Evolutionary conservation across 2,113 vertebrate genomes (phyloP), one percentile per base, ranked within the genome.

Genomic region (Barbus barbus): DNA sequence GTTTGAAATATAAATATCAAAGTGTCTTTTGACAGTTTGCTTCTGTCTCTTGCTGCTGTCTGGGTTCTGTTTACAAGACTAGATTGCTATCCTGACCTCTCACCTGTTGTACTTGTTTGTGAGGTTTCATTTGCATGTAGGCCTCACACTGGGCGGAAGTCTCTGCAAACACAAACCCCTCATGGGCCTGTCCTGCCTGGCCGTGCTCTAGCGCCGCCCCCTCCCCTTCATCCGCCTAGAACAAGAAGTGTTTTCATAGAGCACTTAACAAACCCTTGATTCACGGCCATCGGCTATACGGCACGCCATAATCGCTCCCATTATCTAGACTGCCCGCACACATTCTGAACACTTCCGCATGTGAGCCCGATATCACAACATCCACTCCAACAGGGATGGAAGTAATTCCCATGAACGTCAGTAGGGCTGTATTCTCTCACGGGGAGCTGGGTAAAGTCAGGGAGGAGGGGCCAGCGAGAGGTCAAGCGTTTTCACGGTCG

Each of bases 231-330:
- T 86, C 78, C 53, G 80, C 65, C 82, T 22, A 71, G 87, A 93
- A 94, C 91, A 92, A 93, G 92, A 92, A 88, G 75, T 65, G 92
- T 93, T 93, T 94, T 93, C 89, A 94, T 88, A 92, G 91, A 92
- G 86, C 89, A 91, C 84, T 87, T 89, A 91, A 92, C 93, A 94
- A 94, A 90, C 90, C 90, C 84, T 90, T 91, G 89, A 93, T 93
- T 93, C 92, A 92, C 83, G 82, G 69, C 80, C 83, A 82, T 82
- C 24, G 31, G 33, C 82, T 72, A 83, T 61, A 56, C 69, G 44
- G 67, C 56, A 48, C 26, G 11, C 33, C 31, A 81, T 24, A 67
- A 77, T 72, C 81, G 24, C 72, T 81, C 24, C 81, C 81, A 78
- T 67, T 79, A 53, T 78, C 84, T 78, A 31, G 73, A 36, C 36